Evolutionary conservation across 2,888 invertebrate species (phyloP), one percentile per base, ranked within the genome.

Genomic region (Crematogaster levior): DNA sequence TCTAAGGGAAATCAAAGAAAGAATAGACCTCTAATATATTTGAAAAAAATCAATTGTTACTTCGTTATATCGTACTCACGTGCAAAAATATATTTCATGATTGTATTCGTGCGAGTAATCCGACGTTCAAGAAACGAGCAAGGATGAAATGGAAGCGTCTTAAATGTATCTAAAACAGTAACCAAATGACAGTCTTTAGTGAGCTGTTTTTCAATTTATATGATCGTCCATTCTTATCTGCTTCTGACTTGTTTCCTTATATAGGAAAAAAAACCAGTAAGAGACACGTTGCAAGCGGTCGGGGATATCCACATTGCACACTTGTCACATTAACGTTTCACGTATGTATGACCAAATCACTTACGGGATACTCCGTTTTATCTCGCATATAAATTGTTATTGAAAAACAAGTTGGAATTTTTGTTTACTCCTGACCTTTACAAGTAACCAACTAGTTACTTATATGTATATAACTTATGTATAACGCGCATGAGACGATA

Each of bases 31-130:
- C 15, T 51, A 0, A 1, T 34, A 30, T 51, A 24, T 53, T 53
- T 0, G 0, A 37, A 53, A 37, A 27, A 74, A 24, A 51, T 37
- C 0, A 21, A 63, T 48, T 5, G 21, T 12, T 46, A 51, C 18
- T 43, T n/a, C 12, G 6, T 40, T 37, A 24, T 60, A 43, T 6
- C 12, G 34, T 68, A 70, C 77, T 70, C 5, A 79, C 77, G 1
- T 79, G 56, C 40, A 40, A 68, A 30, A 34, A 79, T 30, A 34
- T 70, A 30, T 43, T 70, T 79, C 77, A 79, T 79, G 53, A 34
- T 56, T 30, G 27, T 53, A 68, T 43, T 10, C 15, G 21, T 34
- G 46, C 12, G 21, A 72, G 15, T n/a, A 27, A 18, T 15, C 15
- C 15, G 24, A 53, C 6, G 3, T 43, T 12, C 10, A 18, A 40